phyloP scores from a whole-genome alignment of 2,113 vertebrate genomes.

The Ursus arctos region DNA sequence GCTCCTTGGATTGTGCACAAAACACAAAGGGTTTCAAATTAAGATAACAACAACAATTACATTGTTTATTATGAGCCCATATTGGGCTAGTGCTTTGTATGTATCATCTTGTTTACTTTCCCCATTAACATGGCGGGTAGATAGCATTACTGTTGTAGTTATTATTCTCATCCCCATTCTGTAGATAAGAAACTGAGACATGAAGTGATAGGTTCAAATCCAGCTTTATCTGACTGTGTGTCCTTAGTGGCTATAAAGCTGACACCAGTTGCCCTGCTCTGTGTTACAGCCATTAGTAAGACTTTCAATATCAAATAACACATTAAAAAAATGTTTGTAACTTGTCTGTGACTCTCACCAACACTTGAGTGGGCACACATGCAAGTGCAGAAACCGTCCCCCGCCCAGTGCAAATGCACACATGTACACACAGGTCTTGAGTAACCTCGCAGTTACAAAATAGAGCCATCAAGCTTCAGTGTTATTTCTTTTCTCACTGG shows the following conservation, averaged over 20 bases:
- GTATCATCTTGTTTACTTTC: not conserved
- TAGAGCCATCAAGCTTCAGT: not conserved
- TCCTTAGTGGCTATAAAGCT: not conserved
- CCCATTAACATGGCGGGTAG: not conserved
- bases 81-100: not conserved
- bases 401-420: not conserved
- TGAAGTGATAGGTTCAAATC: not conserved
- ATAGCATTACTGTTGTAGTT: not conserved
- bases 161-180: not conserved
- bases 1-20: not conserved
- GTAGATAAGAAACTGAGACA: not conserved
- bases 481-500: not conserved
- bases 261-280: not conserved
- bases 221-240: not conserved
- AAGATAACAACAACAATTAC: not conserved
- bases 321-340: not conserved
- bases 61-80: not conserved
- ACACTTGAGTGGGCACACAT: too few relatives aligned
- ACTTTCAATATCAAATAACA: not conserved
- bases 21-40: not conserved
- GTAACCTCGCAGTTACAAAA: not conserved
- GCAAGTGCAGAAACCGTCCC: not conserved
- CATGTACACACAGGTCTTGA: not conserved
- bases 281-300: not conserved
- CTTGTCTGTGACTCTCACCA: not conserved